A percentile compares a stretch with the other conserved stretches of the same genome.
These are phyloP conservation scores for Eudorcas thomsonii DNA, from an alignment of 2,113 vertebrate species.

Conservation along the genomic window DNA sequence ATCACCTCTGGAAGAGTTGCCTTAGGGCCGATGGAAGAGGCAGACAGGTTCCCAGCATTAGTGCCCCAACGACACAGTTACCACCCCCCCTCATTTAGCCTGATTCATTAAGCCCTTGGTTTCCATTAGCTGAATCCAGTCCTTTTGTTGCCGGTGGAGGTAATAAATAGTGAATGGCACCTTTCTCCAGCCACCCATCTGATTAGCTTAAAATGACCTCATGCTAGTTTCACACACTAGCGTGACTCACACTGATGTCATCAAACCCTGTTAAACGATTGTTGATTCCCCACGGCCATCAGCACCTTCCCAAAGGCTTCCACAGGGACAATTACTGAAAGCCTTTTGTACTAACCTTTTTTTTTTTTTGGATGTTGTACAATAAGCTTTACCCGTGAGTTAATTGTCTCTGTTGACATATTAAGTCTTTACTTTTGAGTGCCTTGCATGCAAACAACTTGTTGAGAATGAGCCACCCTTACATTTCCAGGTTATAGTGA, in stretches of 20 bases:
- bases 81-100: neutral
- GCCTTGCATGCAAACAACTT: constrained; percentile 37
- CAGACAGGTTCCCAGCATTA: constrained; percentile 1
- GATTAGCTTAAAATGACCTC: constrained; percentile 65
- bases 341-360: constrained; percentile 2
- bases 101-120: constrained; percentile 44
- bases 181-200: constrained; percentile 50
- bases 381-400: neutral
- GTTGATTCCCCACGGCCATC: neutral
- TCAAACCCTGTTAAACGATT: neutral
- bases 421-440: constrained; percentile 1
- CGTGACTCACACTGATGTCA: constrained; percentile 57
- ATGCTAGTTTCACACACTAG: neutral
- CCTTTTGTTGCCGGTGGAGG: constrained; percentile 49
- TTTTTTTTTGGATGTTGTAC: neutral
- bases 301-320: constrained; percentile 4
- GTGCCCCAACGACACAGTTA: constrained; percentile 28
- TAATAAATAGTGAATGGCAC: constrained; percentile 55
- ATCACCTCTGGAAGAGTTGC: constrained; percentile 48
- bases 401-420: constrained; percentile 30
- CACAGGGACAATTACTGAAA: neutral
- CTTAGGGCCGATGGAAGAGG: constrained; percentile 25
- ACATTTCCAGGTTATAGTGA: neutral
- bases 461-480: neutral
- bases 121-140: neutral